Evolutionary conservation across 2,888 invertebrate species (phyloP), one percentile per base, ranked within the genome.

Genomic region (Calliopum simillimum): DNA sequence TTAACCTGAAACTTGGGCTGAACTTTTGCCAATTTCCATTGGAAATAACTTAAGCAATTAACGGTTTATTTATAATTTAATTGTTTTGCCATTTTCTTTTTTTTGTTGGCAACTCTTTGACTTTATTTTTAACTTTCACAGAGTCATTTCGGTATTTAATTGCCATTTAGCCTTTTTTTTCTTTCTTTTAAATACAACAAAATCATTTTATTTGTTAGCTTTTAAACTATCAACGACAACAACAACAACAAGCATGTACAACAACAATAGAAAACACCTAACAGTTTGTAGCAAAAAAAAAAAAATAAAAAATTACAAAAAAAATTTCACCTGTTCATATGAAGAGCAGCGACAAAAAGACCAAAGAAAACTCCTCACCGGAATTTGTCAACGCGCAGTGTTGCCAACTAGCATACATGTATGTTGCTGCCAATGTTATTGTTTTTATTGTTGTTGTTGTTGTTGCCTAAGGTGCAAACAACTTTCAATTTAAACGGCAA

Each of bases 221-320:
- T 49, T 11, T 49, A 16, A 49, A 16, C 19, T 49, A 1, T n/a
- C 19, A 4, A 19, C 49, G 19, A 8, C 49, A 14, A 25, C 25
- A 33, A 56, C 56, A 33, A 56, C 4, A 13, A 33, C 58, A 59
- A n/a, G n/a, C n/a, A n/a, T n/a, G n/a, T n/a, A 59, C 43, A 43
- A 43, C 43, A 43, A 59, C 43, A 43, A 33, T n/a, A 14, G 19
- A 59, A n/a, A 33, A 59, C 14, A 16, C 19, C n/a, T n/a, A n/a
- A n/a, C n/a, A n/a, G n/a, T n/a, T n/a, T n/a, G n/a, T n/a, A n/a
- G n/a, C n/a, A n/a, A n/a, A n/a, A n/a, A n/a, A n/a, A n/a, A n/a
- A n/a, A n/a, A n/a, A n/a, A n/a, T n/a, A n/a, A n/a, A n/a, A n/a
- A n/a, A n/a, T n/a, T n/a, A n/a, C n/a, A n/a, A 5, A 19, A 14